Conservation (phyloP, 2,888 invertebrate genomes). For the Rhamnusium bicolor region DNA sequence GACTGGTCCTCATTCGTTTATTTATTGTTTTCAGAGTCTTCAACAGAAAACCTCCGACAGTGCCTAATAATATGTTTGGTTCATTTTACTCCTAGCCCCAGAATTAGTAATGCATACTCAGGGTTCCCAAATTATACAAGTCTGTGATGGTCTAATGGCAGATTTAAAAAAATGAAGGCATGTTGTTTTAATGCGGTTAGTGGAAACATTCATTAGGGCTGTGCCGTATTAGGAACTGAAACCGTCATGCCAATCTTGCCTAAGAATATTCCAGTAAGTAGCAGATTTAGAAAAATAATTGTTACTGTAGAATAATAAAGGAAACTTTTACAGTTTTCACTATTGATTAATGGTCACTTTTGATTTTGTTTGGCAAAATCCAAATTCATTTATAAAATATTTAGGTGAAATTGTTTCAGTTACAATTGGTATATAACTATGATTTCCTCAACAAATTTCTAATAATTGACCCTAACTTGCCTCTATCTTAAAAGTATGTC, state of each 20-base stretch:
- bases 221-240: slow-evolving; percentile 82
- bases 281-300: too few species aligned
- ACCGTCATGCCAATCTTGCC: slow-evolving; percentile 79
- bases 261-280: slow-evolving; percentile 75
- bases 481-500: too few species aligned
- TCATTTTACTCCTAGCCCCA: slow-evolving; percentile 85
- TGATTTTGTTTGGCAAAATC: too few species aligned
- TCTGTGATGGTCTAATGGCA: slow-evolving; percentile 81
- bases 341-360: too few species aligned
- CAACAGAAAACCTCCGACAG: slow-evolving; percentile 85
- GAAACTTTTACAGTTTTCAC: too few species aligned
- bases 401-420: too few species aligned
- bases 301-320: too few species aligned
- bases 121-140: slow-evolving; percentile 80
- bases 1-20: neutral
- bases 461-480: too few species aligned
- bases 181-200: slow-evolving; percentile 82
- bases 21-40: slow-evolving; percentile 76
- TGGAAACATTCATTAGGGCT: slow-evolving; percentile 84
- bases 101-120: slow-evolving; percentile 83
- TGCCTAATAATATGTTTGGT: slow-evolving; percentile 88
- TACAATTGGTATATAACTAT: too few species aligned
- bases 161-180: slow-evolving; percentile 86
- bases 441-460: too few species aligned
- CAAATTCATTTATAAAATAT: too few species aligned